Conservation (phyloP, 2,113 vertebrate genomes). For the Laticauda laticaudata region DNA sequence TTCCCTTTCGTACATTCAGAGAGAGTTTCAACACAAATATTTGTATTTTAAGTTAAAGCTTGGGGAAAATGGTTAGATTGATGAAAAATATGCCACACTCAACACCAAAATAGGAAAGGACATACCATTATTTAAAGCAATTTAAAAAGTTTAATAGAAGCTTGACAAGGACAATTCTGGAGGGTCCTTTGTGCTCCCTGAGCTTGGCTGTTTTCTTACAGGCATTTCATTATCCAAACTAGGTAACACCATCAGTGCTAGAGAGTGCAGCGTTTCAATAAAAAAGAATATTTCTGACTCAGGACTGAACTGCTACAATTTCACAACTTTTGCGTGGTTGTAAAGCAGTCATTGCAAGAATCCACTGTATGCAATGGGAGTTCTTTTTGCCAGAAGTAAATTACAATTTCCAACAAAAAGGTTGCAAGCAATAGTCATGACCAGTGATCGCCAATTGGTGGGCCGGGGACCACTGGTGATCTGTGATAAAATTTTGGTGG, state of each 20-base stretch:
- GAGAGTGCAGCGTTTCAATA: too few species aligned
- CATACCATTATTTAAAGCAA: neutral
- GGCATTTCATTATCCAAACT: neutral
- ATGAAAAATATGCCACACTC: constrained; percentile 1
- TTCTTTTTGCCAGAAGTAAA: too few species aligned
- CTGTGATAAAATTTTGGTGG: too few species aligned
- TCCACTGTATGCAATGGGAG: too few species aligned
- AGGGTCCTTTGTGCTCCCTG: neutral
- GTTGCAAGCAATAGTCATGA: too few species aligned
- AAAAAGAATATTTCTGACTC: too few species aligned
- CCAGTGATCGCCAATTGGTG: too few species aligned
- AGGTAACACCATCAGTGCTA: neutral
- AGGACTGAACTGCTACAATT: neutral
- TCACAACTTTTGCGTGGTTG: neutral
- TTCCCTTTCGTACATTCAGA: neutral
- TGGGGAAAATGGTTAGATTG: constrained; percentile 10
- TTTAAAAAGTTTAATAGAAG: constrained; percentile 16
- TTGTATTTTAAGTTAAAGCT: neutral
- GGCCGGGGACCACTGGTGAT: too few species aligned
- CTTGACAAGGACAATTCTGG: neutral
- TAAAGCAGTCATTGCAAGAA: neutral
- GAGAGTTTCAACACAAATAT: constrained; percentile 13
- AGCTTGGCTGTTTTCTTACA: neutral
- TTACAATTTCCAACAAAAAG: too few species aligned
- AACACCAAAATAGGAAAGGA: neutral